These are phyloP conservation scores for Acanthisitta chloris DNA, from an alignment of 2,113 vertebrate genomes.

Conservation along the genomic window DNA sequence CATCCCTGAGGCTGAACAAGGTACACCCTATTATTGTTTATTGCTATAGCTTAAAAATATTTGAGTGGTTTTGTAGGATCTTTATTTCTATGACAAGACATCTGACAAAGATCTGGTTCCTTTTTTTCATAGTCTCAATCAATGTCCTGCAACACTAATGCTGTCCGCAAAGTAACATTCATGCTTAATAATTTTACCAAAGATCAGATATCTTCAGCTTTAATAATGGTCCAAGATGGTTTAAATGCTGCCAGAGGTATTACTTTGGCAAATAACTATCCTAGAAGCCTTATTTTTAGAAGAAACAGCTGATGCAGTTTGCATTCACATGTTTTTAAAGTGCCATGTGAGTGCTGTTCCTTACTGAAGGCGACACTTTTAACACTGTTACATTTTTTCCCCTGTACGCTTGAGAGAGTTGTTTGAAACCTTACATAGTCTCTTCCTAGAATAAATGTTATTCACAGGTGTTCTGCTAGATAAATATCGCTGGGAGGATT, in stretches of 20 bases:
- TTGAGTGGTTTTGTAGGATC: background rate
- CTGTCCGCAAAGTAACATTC: background rate
- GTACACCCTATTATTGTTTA: background rate
- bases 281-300: background rate
- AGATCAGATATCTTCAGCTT: background rate
- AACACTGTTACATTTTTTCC: background rate
- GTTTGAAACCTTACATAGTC: background rate
- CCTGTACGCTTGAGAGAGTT: background rate
- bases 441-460: background rate
- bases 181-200: background rate
- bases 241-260: background rate
- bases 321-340: background rate
- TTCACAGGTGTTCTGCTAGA: background rate
- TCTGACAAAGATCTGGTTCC: background rate
- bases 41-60: background rate
- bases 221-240: background rate
- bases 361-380: background rate
- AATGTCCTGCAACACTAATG: background rate
- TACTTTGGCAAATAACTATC: background rate
- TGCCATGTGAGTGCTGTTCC: accelerated
- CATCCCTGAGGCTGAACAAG: background rate
- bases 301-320: background rate
- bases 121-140: background rate
- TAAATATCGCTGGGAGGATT: background rate
- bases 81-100: background rate